Percentiles rank a stretch among this genome's conserved stretches.
These are phyloP conservation scores for Oplegnathus fasciatus DNA, from an alignment of 2,113 vertebrate genomes.

Conservation along the genomic window DNA sequence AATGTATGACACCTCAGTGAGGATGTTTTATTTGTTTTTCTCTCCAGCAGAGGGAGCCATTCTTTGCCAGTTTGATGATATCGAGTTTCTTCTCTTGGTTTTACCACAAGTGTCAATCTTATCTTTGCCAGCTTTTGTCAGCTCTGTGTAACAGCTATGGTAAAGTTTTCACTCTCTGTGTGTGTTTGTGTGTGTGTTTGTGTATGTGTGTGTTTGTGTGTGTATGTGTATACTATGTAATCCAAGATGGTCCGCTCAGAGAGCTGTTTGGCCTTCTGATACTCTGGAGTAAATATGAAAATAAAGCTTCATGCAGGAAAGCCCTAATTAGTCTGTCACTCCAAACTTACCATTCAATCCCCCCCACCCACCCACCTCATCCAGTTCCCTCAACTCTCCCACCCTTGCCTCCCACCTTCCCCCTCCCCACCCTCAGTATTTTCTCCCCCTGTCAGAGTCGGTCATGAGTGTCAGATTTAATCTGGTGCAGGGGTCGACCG, in stretches of 20 bases:
- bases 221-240: constrained; percentile 25
- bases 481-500: constrained; percentile 78
- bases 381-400: neutral
- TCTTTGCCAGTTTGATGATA: constrained; percentile 36
- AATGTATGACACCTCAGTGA: neutral
- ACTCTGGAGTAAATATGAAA: constrained; percentile 83
- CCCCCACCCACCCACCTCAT: neutral
- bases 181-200: constrained; percentile 37
- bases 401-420: neutral
- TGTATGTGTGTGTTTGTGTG: constrained; percentile 30
- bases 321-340: constrained; percentile 82
- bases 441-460: constrained; percentile 76
- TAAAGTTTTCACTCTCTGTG: neutral
- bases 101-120: constrained; percentile 26
- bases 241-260: constrained; percentile 38
- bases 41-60: constrained; percentile 76
- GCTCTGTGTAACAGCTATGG: constrained; percentile 16
- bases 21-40: neutral
- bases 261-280: constrained; percentile 68
- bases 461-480: constrained; percentile 84
- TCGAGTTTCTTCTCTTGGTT: neutral
- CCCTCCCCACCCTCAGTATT: constrained; percentile 42
- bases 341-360: constrained; percentile 59
- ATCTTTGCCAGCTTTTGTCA: constrained; percentile 34
- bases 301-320: constrained; percentile 81